These are phyloP conservation scores for Tipula lateralis DNA, from an alignment of 2,888 invertebrate genomes.

Conservation along the genomic window DNA sequence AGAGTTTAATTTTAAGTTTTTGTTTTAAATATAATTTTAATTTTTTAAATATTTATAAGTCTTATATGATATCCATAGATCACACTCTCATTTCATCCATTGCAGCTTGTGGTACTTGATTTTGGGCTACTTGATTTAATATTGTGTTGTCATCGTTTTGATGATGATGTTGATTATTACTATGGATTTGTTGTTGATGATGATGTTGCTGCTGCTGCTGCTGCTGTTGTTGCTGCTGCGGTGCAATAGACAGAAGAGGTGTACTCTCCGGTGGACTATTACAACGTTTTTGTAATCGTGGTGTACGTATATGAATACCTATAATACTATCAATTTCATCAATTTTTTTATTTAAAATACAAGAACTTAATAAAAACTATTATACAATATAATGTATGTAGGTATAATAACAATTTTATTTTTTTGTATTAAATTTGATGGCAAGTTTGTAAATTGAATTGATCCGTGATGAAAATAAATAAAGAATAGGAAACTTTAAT, in stretches of 20 bases:
- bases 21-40: not conserved
- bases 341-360: conserved; percentile 33
- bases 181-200: conserved; percentile 48
- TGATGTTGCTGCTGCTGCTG: conserved; percentile 40
- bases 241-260: conserved; percentile 40
- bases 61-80: conserved; percentile 46
- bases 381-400: not conserved
- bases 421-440: not conserved
- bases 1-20: not conserved
- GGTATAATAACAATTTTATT: not conserved
- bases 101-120: conserved; percentile 71
- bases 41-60: not conserved
- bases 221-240: not conserved
- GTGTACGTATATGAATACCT: conserved; percentile 45
- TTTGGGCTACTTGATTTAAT: conserved; percentile 51
- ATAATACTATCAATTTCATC: conserved; percentile 46
- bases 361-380: not conserved
- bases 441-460: not conserved
- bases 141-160: conserved; percentile 57
- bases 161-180: conserved; percentile 48
- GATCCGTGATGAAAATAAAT: not conserved
- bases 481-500: not conserved
- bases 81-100: conserved; percentile 90
- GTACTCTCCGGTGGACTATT: conserved; percentile 40
- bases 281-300: conserved; percentile 41